These are phyloP conservation scores for Arbacia lixula DNA, from an alignment of 53 echinoderm and acorn worm species.

Conservation along the genomic window DNA sequence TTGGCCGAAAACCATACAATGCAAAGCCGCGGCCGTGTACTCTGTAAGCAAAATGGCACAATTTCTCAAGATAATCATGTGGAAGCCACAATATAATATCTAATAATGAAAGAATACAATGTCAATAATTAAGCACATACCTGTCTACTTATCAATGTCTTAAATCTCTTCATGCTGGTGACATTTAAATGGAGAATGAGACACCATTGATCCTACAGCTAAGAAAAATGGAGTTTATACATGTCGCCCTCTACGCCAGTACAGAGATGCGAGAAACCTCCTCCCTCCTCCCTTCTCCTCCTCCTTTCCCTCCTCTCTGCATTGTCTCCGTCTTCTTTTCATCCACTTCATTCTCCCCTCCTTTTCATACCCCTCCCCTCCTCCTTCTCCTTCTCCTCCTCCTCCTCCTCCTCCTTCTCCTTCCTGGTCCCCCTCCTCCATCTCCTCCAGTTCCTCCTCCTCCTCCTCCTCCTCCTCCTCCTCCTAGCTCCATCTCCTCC, in stretches of 20 bases:
- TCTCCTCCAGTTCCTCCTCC: background rate
- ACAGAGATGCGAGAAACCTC: no score
- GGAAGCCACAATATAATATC: no score
- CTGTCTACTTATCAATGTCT: slow-evolving; percentile 66
- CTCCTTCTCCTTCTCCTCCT: background rate
- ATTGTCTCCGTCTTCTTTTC: background rate
- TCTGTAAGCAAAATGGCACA: no score
- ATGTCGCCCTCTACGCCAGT: slow-evolving; percentile 30
- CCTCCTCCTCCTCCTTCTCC: background rate
- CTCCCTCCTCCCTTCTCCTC: background rate
- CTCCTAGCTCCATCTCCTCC: no score
- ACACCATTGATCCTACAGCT: no score
- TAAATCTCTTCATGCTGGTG: slow-evolving; percentile 65
- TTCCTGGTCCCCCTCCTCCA: no score
- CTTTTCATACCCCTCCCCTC: background rate
- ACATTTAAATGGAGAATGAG: no score
- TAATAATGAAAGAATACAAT: no score
- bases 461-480: background rate
- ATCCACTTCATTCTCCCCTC: background rate
- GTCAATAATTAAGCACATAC: slow-evolving; percentile 51
- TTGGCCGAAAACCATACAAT: no score
- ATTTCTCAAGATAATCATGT: no score
- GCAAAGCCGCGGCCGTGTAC: no score
- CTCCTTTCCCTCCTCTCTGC: background rate
- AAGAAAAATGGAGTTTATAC: background rate